Conservation (phyloP, 2,888 invertebrate genomes). For the Troilus luridus region DNA sequence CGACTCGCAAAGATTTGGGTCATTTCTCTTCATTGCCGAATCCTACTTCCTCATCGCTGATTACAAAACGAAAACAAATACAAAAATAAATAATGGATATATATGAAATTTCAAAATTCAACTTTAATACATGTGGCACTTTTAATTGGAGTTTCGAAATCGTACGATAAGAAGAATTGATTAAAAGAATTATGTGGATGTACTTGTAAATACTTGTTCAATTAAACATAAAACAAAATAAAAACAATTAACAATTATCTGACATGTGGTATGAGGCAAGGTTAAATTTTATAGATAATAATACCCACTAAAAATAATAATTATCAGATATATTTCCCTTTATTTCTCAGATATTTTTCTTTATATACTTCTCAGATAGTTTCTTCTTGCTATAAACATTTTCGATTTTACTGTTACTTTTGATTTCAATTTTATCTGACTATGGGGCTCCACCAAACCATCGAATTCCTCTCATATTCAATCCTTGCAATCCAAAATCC, state of each 20-base stretch:
- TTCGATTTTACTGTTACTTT: background rate
- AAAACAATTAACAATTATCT: background rate
- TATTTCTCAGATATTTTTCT: background rate
- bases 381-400: background rate
- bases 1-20: background rate
- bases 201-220: background rate
- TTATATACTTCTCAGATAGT: no score
- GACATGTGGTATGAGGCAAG: background rate
- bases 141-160: background rate
- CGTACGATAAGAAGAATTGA: background rate
- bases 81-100: background rate
- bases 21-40: constrained; percentile 6
- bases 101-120: no score
- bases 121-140: background rate
- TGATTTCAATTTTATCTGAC: no score
- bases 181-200: background rate
- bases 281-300: constrained; percentile 11
- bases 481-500: no score
- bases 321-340: background rate
- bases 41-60: background rate
- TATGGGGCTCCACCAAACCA: no score
- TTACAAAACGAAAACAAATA: background rate
- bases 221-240: background rate
- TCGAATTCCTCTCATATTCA: no score
- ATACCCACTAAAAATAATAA: background rate